Evolutionary conservation across 2,888 invertebrate genomes (phyloP).

Genomic region (Drosophila mulleri): DNA sequence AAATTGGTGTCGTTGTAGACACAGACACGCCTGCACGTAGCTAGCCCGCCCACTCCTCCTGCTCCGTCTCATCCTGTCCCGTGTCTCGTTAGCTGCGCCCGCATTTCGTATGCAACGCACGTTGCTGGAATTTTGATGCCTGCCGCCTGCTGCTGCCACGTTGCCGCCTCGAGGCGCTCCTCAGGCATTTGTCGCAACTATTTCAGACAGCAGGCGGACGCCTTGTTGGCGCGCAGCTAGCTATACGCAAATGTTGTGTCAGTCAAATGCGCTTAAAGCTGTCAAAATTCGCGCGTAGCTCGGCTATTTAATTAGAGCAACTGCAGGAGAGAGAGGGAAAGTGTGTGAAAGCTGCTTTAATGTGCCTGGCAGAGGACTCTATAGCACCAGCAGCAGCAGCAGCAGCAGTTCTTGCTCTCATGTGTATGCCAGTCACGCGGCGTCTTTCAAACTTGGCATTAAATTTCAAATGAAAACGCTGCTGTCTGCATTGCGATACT

Average conservation of each 20-base stretch:
- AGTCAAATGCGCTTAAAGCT: slow-evolving; percentile 62
- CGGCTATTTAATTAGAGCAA: slow-evolving; percentile 62
- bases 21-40: slow-evolving; percentile 23
- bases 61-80: background rate
- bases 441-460: slow-evolving; percentile 74
- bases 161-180: slow-evolving; percentile 32
- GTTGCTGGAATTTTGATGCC: slow-evolving; percentile 44
- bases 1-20: slow-evolving; percentile 8
- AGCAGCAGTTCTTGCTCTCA: slow-evolving; percentile 11
- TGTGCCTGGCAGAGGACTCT: slow-evolving; percentile 30
- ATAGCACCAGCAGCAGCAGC: slow-evolving; percentile 3
- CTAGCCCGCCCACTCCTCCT: no score
- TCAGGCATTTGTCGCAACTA: slow-evolving; percentile 62
- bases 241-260: slow-evolving; percentile 19
- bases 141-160: background rate
- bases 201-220: slow-evolving; percentile 61
- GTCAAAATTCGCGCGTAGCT: slow-evolving; percentile 66
- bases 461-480: slow-evolving; percentile 80
- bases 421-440: slow-evolving; percentile 72
- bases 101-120: slow-evolving; percentile 58
- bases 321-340: slow-evolving; percentile 5
- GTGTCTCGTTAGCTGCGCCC: slow-evolving; percentile 29
- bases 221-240: slow-evolving; percentile 15
- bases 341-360: slow-evolving; percentile 49
- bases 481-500: slow-evolving; percentile 75